Percentiles rank a stretch among this genome's conserved stretches.
Conservation (phyloP, 2,888 invertebrate species). For the Tetragonula carbonaria region DNA sequence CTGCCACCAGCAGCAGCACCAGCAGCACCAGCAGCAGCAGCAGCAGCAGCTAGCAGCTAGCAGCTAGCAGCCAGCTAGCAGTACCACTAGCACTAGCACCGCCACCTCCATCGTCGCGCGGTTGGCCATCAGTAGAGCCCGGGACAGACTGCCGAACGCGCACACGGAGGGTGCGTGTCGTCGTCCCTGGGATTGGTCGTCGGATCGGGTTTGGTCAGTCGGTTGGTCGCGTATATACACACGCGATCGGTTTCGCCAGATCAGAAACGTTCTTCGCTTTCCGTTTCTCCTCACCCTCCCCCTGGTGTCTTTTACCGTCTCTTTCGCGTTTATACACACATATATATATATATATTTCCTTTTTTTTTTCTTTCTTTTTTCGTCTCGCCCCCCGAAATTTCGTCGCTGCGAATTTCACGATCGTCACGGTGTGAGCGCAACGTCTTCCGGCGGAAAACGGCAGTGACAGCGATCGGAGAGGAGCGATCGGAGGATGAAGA, state of each 20-base stretch:
- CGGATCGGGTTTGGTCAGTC: slow-evolving; percentile 51
- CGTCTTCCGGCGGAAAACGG: neutral
- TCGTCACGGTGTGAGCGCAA: neutral
- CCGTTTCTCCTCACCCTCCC: neutral
- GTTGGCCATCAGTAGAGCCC: slow-evolving; percentile 77
- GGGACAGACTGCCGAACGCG: slow-evolving; percentile 76
- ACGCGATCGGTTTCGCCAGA: neutral
- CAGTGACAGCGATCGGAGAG: slow-evolving; percentile 25
- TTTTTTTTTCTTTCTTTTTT: no score
- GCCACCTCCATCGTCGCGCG: slow-evolving; percentile 71
- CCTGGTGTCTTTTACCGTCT: no score
- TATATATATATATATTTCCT: no score
- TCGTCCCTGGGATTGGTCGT: slow-evolving; percentile 61
- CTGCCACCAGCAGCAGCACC: slow-evolving; percentile 3
- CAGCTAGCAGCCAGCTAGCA: no score
- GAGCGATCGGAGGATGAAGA: slow-evolving; percentile 37
- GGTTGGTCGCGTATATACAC: slow-evolving; percentile 8
- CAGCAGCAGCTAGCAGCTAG: slow-evolving; percentile 7
- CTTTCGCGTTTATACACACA: no score
- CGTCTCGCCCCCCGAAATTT: neutral
- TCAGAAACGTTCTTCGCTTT: neutral
- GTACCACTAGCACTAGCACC: slow-evolving; percentile 42
- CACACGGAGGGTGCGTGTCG: slow-evolving; percentile 63
- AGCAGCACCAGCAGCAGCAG: slow-evolving; percentile 28
- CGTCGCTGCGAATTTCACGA: neutral